A percentile compares a stretch with the other conserved stretches of the same genome.
These are phyloP conservation scores for Alloscopus bannaensis DNA, from an alignment of 2,888 invertebrate genomes.

Conservation along the genomic window DNA sequence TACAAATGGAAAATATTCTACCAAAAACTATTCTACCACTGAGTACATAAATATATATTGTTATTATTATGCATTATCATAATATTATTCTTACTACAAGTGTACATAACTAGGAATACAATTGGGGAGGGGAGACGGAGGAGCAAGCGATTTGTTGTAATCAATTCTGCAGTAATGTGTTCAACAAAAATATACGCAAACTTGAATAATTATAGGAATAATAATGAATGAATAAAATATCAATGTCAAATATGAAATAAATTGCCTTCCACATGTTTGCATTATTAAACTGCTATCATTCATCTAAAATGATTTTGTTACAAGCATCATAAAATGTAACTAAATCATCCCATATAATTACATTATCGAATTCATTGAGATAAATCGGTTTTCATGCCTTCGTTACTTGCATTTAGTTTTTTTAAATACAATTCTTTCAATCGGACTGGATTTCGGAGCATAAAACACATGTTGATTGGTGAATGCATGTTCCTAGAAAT, in stretches of 20 bases:
- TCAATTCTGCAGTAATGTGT: slow-evolving; percentile 30
- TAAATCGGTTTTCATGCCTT: neutral
- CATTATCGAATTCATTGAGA: neutral
- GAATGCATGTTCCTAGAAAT: neutral
- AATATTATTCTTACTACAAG: slow-evolving; percentile 6
- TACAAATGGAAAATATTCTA: neutral
- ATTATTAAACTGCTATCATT: neutral
- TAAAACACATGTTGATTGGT: neutral
- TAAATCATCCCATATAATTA: neutral
- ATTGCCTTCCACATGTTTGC: neutral
- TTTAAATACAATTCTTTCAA: neutral
- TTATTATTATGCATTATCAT: neutral
- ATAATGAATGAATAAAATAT: neutral
- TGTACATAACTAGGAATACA: neutral
- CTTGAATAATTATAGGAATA: neutral
- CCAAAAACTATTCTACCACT: neutral
- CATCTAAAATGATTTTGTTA: neutral
- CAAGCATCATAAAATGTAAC: neutral
- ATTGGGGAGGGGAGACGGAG: neutral
- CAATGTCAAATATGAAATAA: slow-evolving; percentile 13
- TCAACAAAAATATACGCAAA: slow-evolving; percentile 26
- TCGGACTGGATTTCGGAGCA: neutral
- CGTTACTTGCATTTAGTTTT: neutral
- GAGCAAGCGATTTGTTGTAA: slow-evolving; percentile 1
- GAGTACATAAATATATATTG: neutral